A percentile compares a stretch with the other conserved stretches of the same genome.
phyloP scores from a whole-genome alignment of 2,888 invertebrate species.

The Perizoma affinitatum region DNA sequence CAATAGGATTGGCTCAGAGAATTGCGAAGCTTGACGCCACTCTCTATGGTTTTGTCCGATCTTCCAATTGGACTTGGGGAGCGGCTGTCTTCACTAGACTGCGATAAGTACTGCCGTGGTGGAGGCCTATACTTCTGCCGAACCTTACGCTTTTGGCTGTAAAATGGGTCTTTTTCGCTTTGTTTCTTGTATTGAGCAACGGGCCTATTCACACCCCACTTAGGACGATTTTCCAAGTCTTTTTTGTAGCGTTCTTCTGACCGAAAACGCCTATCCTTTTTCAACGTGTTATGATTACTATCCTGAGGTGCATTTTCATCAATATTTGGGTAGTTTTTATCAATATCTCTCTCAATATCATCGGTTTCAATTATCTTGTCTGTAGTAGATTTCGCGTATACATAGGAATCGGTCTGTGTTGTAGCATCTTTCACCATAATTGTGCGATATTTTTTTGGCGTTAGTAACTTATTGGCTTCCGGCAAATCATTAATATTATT shows the following conservation, averaged over 20 bases:
- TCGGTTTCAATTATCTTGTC: constrained; percentile 68
- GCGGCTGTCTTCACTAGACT: constrained; percentile 86
- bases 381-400: constrained; percentile 50
- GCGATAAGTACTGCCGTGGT: constrained; percentile 79
- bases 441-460: constrained; percentile 78
- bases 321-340: constrained; percentile 80
- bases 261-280: constrained; percentile 81
- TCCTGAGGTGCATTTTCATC: constrained; percentile 80
- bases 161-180: constrained; percentile 95
- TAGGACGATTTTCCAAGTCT: constrained; percentile 86
- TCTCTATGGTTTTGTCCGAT: constrained; percentile 68
- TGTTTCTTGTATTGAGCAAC: constrained; percentile 93
- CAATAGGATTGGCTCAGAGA: constrained; percentile 80
- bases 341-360: constrained; percentile 69
- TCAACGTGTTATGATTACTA: constrained; percentile 71
- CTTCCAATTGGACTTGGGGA: constrained; percentile 81
- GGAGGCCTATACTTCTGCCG: constrained; percentile 86
- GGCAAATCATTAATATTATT: constrained; percentile 62
- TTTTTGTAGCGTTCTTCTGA: constrained; percentile 83
- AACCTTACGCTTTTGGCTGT: constrained; percentile 88
- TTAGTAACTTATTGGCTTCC: constrained; percentile 67
- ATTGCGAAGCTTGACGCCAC: constrained; percentile 68
- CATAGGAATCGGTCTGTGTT: constrained; percentile 86
- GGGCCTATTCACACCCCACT: constrained; percentile 91
- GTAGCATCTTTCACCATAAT: constrained; percentile 84